Conservation (phyloP, 2,113 vertebrate species). For the Chauna torquata region DNA sequence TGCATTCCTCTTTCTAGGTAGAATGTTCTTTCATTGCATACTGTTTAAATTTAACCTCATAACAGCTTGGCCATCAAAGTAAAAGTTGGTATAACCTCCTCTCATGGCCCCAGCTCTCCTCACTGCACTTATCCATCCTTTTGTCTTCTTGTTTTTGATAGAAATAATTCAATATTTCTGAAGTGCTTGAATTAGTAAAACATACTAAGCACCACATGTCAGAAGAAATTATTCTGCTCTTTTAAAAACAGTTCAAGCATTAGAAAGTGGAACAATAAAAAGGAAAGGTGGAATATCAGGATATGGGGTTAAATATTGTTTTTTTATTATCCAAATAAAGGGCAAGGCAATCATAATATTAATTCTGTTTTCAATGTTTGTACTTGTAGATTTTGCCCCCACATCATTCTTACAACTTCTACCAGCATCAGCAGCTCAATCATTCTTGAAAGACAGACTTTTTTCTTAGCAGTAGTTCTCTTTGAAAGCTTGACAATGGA, state of each 20-base stretch:
- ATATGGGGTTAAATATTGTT: neutral
- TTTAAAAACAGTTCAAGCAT: neutral
- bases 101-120: neutral
- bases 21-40: neutral
- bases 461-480: neutral
- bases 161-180: neutral
- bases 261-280: neutral
- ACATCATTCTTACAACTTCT: neutral
- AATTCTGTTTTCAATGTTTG: neutral
- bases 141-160: neutral
- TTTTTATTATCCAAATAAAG: neutral
- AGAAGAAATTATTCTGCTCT: neutral
- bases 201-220: neutral
- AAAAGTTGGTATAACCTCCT: neutral
- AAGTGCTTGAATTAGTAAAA: neutral
- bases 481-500: neutral
- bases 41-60: neutral
- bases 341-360: neutral
- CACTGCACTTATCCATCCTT: neutral
- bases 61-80: neutral
- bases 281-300: neutral
- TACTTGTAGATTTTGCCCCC: neutral
- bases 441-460: accelerated
- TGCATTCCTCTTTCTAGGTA: neutral
- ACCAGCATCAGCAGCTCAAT: neutral